Percentiles rank a stretch among this genome's conserved stretches.
These are phyloP conservation scores for Eilema caniola DNA, from an alignment of 2,888 invertebrate genomes.

Conservation along the genomic window DNA sequence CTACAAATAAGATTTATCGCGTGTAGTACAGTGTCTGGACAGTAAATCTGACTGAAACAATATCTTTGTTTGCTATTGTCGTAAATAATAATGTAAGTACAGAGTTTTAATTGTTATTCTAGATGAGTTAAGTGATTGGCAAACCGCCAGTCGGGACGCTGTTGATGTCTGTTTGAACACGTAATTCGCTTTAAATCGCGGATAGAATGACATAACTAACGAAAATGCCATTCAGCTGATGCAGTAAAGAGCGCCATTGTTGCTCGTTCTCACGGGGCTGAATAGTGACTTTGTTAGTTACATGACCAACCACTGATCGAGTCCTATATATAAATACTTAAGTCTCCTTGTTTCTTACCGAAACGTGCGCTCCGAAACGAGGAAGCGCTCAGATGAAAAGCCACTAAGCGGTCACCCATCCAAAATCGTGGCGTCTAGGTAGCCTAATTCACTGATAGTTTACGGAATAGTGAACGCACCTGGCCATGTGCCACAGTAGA, in stretches of 20 bases:
- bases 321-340: no score
- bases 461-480: no score
- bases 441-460: no score
- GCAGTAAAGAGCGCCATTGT: not conserved
- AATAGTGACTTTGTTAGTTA: not conserved
- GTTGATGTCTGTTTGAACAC: not conserved
- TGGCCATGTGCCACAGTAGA: no score
- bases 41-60: slow-evolving; percentile 9
- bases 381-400: no score
- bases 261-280: not conserved
- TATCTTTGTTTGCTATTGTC: slow-evolving; percentile 10
- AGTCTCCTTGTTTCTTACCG: no score
- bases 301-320: no score
- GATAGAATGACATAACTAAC: not conserved
- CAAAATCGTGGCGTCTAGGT: no score
- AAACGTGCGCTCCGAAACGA: no score
- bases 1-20: not conserved
- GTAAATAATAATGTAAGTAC: slow-evolving; percentile 24
- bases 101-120: slow-evolving; percentile 48
- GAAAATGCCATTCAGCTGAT: not conserved
- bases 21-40: not conserved
- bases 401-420: no score
- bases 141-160: slow-evolving; percentile 44
- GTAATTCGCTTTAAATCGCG: not conserved
- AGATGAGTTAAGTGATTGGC: slow-evolving; percentile 53